These are phyloP conservation scores for Phoebastria nigripes DNA, from an alignment of 2,797 vertebrate genomes.

Conservation along the genomic window DNA sequence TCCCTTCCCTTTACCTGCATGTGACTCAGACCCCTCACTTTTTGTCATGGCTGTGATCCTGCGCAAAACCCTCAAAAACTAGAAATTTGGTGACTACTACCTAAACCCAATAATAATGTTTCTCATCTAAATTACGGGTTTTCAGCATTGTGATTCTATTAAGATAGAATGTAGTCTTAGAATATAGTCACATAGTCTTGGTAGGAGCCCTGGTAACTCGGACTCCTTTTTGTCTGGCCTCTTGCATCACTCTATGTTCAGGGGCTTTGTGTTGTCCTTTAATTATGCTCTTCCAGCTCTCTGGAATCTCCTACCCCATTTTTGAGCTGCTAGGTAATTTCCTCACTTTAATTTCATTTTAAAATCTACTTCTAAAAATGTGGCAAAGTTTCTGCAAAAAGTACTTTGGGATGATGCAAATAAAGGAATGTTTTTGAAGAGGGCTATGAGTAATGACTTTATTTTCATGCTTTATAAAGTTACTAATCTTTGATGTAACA, in stretches of 20 bases:
- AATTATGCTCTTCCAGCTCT: neutral
- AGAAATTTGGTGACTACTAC: neutral
- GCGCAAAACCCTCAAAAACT: neutral
- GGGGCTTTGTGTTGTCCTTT: neutral
- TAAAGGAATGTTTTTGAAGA: neutral
- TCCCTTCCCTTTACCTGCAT: neutral
- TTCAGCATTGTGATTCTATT: neutral
- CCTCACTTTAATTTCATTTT: neutral
- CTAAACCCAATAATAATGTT: neutral
- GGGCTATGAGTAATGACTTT: neutral
- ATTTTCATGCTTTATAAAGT: constrained; percentile 4
- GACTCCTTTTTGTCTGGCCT: neutral
- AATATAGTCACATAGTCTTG: neutral
- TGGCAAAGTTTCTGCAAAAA: neutral
- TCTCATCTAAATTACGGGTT: neutral
- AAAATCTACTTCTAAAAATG: neutral
- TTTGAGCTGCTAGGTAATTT: neutral
- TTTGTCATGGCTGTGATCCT: neutral
- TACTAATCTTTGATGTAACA: constrained; percentile 9
- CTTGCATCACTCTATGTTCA: neutral
- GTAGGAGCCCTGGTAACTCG: neutral
- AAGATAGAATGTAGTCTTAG: neutral
- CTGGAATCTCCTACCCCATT: neutral
- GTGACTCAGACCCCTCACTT: neutral
- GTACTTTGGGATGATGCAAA: neutral